A percentile compares a stretch with the other conserved stretches of the same genome.
These are phyloP conservation scores for Synanthedon myopaeformis DNA, from an alignment of 2,888 invertebrate genomes.

Conservation along the genomic window DNA sequence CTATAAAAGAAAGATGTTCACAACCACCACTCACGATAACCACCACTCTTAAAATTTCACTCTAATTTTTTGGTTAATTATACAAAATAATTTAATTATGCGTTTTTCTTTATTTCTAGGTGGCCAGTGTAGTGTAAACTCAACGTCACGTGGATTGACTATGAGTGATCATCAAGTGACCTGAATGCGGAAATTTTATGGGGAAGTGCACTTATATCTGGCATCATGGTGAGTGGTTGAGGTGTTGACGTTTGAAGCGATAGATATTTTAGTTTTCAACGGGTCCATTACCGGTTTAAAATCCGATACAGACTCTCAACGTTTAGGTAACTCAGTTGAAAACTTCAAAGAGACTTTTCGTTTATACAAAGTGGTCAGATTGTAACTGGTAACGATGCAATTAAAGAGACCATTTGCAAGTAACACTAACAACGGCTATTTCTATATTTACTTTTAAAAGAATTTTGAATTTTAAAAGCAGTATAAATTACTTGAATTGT, in stretches of 20 bases:
- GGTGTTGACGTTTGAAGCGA: conserved; percentile 19
- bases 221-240: conserved; percentile 46
- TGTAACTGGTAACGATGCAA: too few species aligned
- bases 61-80: neutral
- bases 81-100: neutral
- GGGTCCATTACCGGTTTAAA: neutral
- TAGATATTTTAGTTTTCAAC: conserved; percentile 1
- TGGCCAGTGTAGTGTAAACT: neutral
- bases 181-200: conserved; percentile 47
- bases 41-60: neutral
- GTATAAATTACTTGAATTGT: too few species aligned
- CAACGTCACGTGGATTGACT: neutral
- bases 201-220: conserved; percentile 43
- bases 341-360: too few species aligned
- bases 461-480: too few species aligned
- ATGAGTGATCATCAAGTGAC: conserved; percentile 17
- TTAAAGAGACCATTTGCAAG: too few species aligned
- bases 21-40: neutral
- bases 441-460: too few species aligned
- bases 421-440: too few species aligned
- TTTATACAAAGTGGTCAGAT: too few species aligned
- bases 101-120: neutral
- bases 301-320: too few species aligned
- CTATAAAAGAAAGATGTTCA: neutral
- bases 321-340: too few species aligned